Percentiles rank a stretch among this genome's conserved stretches.
These are phyloP conservation scores for Halichondria panicea DNA, from an alignment of 37 sponge, comb jelly and placozoan species.

Conservation along the genomic window DNA sequence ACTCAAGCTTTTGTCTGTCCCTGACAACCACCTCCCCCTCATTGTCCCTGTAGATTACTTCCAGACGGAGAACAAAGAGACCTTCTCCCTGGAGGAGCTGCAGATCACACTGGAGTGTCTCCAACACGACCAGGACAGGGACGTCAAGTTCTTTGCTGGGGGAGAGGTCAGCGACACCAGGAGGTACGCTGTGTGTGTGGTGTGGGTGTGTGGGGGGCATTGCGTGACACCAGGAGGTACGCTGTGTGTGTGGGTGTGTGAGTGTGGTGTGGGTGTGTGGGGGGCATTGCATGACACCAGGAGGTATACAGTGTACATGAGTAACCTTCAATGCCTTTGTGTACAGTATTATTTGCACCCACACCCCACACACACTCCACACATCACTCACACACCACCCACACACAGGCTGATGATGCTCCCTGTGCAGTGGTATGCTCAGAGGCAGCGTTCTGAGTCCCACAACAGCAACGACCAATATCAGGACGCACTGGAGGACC, in stretches of 20 bases:
- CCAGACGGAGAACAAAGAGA: constrained; percentile 4
- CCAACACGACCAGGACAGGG: constrained; percentile 53
- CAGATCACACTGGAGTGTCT: constrained; percentile 30
- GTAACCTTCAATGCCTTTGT: neutral
- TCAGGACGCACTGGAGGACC: constrained; percentile 29
- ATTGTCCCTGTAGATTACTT: constrained; percentile 28
- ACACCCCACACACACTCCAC: too few relatives aligned
- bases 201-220: constrained; percentile 21
- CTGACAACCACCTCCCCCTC: too few relatives aligned
- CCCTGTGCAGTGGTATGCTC: neutral
- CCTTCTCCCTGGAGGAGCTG: constrained; percentile 35
- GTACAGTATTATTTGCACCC: too few relatives aligned
- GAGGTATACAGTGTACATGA: neutral
- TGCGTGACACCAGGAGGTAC: neutral
- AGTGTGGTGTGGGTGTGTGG: too few relatives aligned
- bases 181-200: neutral
- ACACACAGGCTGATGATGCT: constrained; percentile 7
- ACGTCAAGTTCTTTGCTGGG: constrained; percentile 73
- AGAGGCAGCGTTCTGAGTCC: constrained; percentile 11
- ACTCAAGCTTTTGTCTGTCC: too few relatives aligned
- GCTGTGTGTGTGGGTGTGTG: neutral
- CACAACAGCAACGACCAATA: constrained; percentile 26
- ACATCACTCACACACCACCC: too few relatives aligned
- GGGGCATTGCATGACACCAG: too few relatives aligned
- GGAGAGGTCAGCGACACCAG: constrained; percentile 19